Conservation (phyloP, 2,888 invertebrate species). For the Caenorhabditis virilis region DNA sequence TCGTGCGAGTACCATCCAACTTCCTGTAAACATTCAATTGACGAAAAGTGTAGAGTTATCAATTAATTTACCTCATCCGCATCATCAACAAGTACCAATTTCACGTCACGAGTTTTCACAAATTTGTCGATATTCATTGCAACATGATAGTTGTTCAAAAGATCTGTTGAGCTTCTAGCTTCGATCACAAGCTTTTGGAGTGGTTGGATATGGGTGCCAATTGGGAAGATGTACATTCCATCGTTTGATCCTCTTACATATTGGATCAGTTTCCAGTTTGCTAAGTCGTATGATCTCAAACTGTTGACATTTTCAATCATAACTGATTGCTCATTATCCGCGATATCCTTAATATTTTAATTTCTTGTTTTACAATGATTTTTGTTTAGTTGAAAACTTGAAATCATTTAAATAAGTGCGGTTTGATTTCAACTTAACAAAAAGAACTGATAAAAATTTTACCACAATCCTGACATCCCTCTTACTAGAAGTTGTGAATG, state of each 20-base stretch:
- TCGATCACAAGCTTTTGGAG: neutral
- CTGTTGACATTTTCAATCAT: conserved; percentile 15
- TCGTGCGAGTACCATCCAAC: conserved; percentile 23
- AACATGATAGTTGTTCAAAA: neutral
- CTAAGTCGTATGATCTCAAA: conserved; percentile 13
- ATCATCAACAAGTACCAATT: conserved; percentile 20
- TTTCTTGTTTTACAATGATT: no score
- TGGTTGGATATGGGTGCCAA: conserved; percentile 28
- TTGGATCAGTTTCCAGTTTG: conserved; percentile 33
- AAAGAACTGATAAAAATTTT: no score
- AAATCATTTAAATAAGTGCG: no score
- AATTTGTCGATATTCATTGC: conserved; percentile 9
- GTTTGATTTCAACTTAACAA: no score
- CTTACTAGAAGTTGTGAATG: no score
- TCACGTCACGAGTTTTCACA: conserved; percentile 6
- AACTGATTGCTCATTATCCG: neutral
- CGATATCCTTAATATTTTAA: no score
- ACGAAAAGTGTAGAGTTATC: no score
- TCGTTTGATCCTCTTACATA: conserved; percentile 5
- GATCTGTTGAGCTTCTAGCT: neutral
- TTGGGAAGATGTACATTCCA: conserved; percentile 27
- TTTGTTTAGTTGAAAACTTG: no score
- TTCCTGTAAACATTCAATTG: no score
- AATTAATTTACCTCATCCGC: no score
- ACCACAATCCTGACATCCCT: no score